phyloP scores from a whole-genome alignment of 2,797 vertebrate species.

The Acropternis orthonyx region DNA sequence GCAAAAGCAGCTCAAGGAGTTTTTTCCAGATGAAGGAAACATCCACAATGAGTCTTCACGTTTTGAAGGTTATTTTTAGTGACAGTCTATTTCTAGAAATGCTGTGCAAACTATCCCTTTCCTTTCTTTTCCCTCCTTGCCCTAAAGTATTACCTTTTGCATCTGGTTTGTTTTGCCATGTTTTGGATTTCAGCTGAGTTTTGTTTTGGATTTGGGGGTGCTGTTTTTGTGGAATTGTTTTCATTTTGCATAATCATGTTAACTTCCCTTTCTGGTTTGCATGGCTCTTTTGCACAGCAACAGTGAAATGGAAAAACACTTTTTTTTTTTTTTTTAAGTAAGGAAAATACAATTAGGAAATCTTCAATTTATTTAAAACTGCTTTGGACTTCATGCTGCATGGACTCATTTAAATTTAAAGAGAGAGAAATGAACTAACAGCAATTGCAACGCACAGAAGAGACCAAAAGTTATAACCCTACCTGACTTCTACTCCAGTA shows the following conservation, averaged over 20 bases:
- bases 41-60: background rate
- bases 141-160: background rate
- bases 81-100: background rate
- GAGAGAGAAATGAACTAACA: background rate
- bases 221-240: background rate
- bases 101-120: background rate
- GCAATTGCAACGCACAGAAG: background rate
- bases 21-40: background rate
- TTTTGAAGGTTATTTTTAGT: background rate
- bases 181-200: conserved; percentile 1
- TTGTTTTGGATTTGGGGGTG: background rate
- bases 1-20: background rate
- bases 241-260: background rate
- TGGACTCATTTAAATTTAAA: background rate
- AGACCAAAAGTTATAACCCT: background rate
- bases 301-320: background rate
- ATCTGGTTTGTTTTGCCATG: background rate
- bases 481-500: background rate
- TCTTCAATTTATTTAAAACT: background rate
- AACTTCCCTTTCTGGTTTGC: background rate
- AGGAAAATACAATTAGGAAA: background rate
- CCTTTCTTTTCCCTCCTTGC: background rate
- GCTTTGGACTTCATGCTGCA: background rate
- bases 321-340: background rate
- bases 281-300: background rate